Evolutionary conservation across 1,140 invertebrate genomes (phyloP).

Genomic region (Pseudomyrmex pallidus): DNA sequence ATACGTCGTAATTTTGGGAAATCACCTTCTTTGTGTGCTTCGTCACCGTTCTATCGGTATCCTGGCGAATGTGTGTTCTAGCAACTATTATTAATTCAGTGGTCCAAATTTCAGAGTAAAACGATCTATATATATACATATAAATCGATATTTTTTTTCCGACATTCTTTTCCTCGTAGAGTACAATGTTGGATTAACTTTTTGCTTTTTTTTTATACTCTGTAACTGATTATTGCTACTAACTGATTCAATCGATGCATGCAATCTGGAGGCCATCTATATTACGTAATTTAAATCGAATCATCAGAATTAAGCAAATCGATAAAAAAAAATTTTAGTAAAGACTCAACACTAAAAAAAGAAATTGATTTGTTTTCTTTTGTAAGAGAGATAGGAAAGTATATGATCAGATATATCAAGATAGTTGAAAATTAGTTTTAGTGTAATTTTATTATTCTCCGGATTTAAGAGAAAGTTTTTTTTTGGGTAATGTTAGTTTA

Average conservation of each 20-base stretch:
- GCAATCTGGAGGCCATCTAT: not conserved
- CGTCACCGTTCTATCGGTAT: conserved; percentile 51
- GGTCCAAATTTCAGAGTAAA: conserved; percentile 62
- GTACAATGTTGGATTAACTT: conserved; percentile 21
- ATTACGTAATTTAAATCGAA: conserved; percentile 27
- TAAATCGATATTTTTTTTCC: conserved; percentile 37
- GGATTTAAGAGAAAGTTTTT: conserved; percentile 7
- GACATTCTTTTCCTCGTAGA: conserved; percentile 27
- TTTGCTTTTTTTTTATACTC: conserved; percentile 10
- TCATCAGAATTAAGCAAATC: conserved; percentile 16
- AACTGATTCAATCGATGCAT: conserved; percentile 29
- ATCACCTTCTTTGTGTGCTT: conserved; percentile 56
- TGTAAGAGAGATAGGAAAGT: not conserved
- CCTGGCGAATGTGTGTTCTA: conserved; percentile 49
- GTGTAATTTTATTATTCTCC: conserved; percentile 10
- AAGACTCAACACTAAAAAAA: not conserved
- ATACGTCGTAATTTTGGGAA: conserved; percentile 44
- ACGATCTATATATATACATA: conserved; percentile 47
- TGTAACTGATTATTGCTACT: conserved; percentile 6
- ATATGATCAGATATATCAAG: conserved; percentile 13
- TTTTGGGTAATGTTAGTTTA: conserved; percentile 33
- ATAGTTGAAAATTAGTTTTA: conserved; percentile 36
- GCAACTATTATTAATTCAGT: conserved; percentile 62
- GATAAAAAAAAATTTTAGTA: conserved; percentile 32
- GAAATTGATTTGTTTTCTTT: conserved; percentile 18